Percentiles rank a stretch among this genome's conserved stretches.
These are phyloP conservation scores for Pomacea maculata DNA, from an alignment of 1,140 invertebrate species.

Conservation along the genomic window DNA sequence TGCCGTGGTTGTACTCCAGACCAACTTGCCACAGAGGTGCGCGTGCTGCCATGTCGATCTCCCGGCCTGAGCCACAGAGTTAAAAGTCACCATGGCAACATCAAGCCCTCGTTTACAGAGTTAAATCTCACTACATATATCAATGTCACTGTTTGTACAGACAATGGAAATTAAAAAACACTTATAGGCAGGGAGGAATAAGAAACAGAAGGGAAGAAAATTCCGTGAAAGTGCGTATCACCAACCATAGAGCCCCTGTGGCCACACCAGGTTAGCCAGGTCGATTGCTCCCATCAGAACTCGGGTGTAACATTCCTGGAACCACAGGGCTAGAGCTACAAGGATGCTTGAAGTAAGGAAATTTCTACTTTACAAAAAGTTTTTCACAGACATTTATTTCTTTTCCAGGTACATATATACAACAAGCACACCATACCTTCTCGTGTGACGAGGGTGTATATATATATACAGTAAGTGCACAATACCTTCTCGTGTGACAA, in stretches of 20 bases:
- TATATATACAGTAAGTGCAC: neutral
- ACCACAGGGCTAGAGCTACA: too few species aligned
- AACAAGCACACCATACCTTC: constrained; percentile 6
- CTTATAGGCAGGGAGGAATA: neutral
- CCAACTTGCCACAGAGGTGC: constrained; percentile 90
- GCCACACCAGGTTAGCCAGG: constrained; percentile 69
- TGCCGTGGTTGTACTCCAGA: constrained; percentile 94
- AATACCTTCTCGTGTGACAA: neutral
- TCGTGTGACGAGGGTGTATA: neutral
- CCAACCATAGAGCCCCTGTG: constrained; percentile 53
- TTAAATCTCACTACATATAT: too few species aligned
- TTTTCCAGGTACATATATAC: neutral
- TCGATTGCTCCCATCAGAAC: constrained; percentile 90
- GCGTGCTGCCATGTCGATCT: constrained; percentile 84
- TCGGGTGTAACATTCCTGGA: constrained; percentile 84
- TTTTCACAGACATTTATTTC: too few species aligned
- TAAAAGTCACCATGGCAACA: too few species aligned
- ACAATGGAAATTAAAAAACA: neutral
- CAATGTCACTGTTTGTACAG: too few species aligned
- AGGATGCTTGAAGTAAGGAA: too few species aligned
- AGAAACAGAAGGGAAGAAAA: neutral
- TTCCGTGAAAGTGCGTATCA: neutral
- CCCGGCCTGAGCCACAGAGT: constrained; percentile 38
- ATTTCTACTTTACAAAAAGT: too few species aligned
- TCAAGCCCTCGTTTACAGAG: too few species aligned